phyloP scores from a whole-genome alignment of 1,140 invertebrate genomes.

The Pseudomyrmex gracilis region DNA sequence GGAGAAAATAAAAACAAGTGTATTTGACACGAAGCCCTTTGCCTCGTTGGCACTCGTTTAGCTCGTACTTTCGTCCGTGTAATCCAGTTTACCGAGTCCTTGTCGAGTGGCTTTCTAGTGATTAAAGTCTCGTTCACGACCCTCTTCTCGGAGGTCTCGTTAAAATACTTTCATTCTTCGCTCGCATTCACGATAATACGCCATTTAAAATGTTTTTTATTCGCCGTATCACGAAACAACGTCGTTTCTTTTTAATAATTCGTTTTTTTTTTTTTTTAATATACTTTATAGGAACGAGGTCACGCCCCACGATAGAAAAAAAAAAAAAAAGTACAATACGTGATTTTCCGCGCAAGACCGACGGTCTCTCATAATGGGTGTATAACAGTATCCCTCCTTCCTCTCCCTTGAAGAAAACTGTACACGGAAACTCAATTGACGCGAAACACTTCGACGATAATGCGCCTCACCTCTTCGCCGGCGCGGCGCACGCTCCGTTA shows the following conservation, averaged over 20 bases:
- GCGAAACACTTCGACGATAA: slow-evolving; percentile 55
- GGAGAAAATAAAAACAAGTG: not conserved
- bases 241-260: too few species aligned
- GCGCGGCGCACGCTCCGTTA: slow-evolving; percentile 55
- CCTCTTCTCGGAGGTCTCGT: not conserved
- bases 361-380: slow-evolving; percentile 6
- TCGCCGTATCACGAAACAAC: too few species aligned
- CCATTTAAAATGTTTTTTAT: too few species aligned
- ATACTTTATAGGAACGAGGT: not conserved
- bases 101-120: slow-evolving; percentile 13
- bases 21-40: slow-evolving; percentile 42
- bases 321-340: slow-evolving; percentile 3
- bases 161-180: slow-evolving; percentile 33
- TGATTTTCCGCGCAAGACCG: not conserved
- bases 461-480: slow-evolving; percentile 46
- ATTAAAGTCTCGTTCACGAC: slow-evolving; percentile 12
- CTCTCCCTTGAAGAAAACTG: not conserved
- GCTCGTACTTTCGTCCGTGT: slow-evolving; percentile 32
- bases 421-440: slow-evolving; percentile 56
- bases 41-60: slow-evolving; percentile 40
- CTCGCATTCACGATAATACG: not conserved
- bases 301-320: not conserved
- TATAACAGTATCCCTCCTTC: slow-evolving; percentile 20
- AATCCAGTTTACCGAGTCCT: slow-evolving; percentile 40
- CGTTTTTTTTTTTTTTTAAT: too few species aligned